phyloP scores from a whole-genome alignment of 2,888 invertebrate genomes.

The Drosophila incognita region DNA sequence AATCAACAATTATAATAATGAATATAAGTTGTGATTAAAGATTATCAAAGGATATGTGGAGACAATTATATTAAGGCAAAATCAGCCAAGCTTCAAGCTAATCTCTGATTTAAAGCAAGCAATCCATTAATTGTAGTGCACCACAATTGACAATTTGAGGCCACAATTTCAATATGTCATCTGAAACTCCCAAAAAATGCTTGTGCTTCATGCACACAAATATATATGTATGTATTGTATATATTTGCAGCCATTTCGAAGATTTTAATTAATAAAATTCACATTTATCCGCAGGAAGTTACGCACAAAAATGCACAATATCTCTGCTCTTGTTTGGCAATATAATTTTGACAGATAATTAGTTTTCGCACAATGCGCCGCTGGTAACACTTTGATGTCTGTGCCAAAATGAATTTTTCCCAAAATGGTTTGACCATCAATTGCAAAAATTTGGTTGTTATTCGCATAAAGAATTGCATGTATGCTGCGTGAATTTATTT shows the following conservation, averaged over 20 bases:
- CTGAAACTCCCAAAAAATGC: background rate
- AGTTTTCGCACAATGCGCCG: slow-evolving; percentile 62
- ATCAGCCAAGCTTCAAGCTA: background rate
- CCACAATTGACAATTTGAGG: background rate
- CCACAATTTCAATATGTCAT: background rate
- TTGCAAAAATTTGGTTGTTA: slow-evolving; percentile 2
- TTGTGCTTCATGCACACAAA: background rate
- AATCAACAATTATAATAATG: background rate
- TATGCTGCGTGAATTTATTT: background rate
- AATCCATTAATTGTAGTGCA: background rate
- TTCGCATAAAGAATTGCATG: background rate
- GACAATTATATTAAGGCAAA: background rate
- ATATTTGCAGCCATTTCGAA: slow-evolving; percentile 8
- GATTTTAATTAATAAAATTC: slow-evolving; percentile 60
- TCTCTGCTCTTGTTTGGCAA: slow-evolving; percentile 44
- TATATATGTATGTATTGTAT: background rate
- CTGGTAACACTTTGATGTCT: slow-evolving; percentile 51
- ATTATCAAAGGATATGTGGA: background rate
- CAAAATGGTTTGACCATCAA: slow-evolving; percentile 7
- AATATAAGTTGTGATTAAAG: background rate
- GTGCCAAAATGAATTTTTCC: slow-evolving; percentile 23
- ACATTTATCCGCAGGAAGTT: slow-evolving; percentile 19
- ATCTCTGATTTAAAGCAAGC: background rate
- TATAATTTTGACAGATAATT: slow-evolving; percentile 75
- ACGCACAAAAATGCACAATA: slow-evolving; percentile 16